Percentiles rank a stretch among this genome's conserved stretches.
phyloP scores from a whole-genome alignment of 2,113 vertebrate species.

The Scolopax mira region DNA sequence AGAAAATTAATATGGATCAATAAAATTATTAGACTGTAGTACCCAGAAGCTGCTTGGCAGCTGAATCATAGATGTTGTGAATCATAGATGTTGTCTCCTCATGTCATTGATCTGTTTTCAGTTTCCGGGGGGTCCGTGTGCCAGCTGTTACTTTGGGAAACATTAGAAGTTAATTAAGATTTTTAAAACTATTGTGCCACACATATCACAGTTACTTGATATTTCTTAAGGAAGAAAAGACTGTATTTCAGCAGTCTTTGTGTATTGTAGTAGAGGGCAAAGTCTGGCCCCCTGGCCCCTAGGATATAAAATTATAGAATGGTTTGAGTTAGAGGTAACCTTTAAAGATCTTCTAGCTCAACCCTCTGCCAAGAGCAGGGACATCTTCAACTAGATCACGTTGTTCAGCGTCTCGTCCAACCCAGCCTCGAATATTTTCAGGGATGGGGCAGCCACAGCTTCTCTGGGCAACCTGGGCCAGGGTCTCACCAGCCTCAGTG shows the following conservation, averaged over 20 bases:
- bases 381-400: not conserved
- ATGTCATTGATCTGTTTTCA: not conserved
- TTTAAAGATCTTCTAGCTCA: not conserved
- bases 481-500: not conserved
- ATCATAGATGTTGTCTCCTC: not conserved
- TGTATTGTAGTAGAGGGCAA: not conserved
- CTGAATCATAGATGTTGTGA: too few relatives aligned
- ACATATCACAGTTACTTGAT: not conserved
- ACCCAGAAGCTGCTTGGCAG: not conserved
- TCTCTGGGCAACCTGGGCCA: not conserved
- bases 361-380: not conserved
- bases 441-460: not conserved
- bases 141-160: not conserved
- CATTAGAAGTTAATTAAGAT: not conserved
- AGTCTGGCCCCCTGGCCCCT: rapidly evolving
- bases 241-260: not conserved
- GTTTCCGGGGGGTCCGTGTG: not conserved
- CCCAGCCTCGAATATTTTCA: not conserved
- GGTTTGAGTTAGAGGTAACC: not conserved
- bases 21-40: not conserved
- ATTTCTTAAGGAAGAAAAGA: not conserved
- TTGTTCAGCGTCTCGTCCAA: not conserved
- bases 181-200: not conserved
- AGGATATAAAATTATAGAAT: not conserved
- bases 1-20: not conserved